These are phyloP conservation scores for Drosophila subquinaria DNA, from an alignment of 2,888 invertebrate species.

Conservation along the genomic window DNA sequence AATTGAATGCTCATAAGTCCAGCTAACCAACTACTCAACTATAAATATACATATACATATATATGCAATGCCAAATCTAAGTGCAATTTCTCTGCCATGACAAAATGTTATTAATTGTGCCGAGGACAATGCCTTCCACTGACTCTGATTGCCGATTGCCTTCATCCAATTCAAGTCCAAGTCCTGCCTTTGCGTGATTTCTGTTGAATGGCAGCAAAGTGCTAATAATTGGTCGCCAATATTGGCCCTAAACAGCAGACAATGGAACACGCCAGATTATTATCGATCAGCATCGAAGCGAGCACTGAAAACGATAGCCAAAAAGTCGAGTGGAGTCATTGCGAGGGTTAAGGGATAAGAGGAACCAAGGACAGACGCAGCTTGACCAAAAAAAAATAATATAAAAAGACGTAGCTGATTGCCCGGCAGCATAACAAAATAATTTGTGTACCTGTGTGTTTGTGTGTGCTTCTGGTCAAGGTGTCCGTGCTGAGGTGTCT, in stretches of 20 bases:
- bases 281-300: constrained; percentile 60
- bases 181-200: constrained; percentile 60
- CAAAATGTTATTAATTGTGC: constrained; percentile 81
- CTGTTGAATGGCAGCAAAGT: constrained; percentile 49
- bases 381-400: constrained; percentile 37
- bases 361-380: constrained; percentile 17
- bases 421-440: constrained; percentile 80
- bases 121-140: constrained; percentile 54
- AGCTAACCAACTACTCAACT: constrained; percentile 1
- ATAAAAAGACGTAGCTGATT: constrained; percentile 8
- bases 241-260: constrained; percentile 61
- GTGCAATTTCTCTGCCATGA: constrained; percentile 77
- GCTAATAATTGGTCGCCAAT: constrained; percentile 76
- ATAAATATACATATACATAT: background rate
- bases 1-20: constrained; percentile 36
- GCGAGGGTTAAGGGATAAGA: background rate
- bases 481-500: constrained; percentile 36
- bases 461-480: constrained; percentile 23
- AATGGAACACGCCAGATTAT: constrained; percentile 74
- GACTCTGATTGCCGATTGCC: too few species aligned
- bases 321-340: constrained; percentile 2
- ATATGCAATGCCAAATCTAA: constrained; percentile 18
- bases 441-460: constrained; percentile 74
- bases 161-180: constrained; percentile 3
- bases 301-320: constrained; percentile 26